Base-by-base conservation (phyloP, 1,140 invertebrate genomes). In the Caenorhabditis tropicalis region DNA sequence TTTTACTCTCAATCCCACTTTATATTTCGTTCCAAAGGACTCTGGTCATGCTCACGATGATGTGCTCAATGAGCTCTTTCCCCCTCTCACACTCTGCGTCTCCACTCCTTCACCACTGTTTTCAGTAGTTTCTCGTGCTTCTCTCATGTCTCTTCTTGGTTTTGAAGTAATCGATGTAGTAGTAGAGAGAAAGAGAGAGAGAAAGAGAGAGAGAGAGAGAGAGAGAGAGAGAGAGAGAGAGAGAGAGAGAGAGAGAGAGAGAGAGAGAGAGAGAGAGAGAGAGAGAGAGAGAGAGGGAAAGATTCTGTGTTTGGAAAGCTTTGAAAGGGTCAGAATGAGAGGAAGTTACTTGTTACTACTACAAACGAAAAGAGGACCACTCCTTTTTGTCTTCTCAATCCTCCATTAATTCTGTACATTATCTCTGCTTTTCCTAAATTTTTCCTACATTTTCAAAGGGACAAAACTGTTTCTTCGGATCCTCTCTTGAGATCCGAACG, bases 311-410 rank as follows among this genome's bases (percentile, higher is more conserved):
- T 43, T 56, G 53, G 51, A 56, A 82, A 82, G 24, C 29, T 43
- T 58, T 82, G 81, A 91, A 99, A 98, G 90, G 96, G 96, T 90
- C 0, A 96, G 93, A 93, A 97, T 96, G 86, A 97, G 89, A 10
- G 94, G 91, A 43, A 94, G 87, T 91, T 98, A 98, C 91, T 95
- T 60, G 27, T 58, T 83, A 58, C 51, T 39, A 48, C 27, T 29
- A 83, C 46, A n/a, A n/a, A n/a, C n/a, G n/a, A n/a, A n/a, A n/a
- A n/a, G n/a, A 48, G 65, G 36, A 15, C 65, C 39, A 36, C 33
- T 74, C 43, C 33, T 74, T 36, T 43, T 31, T 33, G 43, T 24
- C 33, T 43, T 21, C 29, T 65, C 31, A 65, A 31, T 43, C 7
- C n/a, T 21, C 29, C 24, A 12, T 46, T 24, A 46, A 5, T 79